Base-by-base conservation (phyloP, 2,797 vertebrate species). In the Columba guinea region DNA sequence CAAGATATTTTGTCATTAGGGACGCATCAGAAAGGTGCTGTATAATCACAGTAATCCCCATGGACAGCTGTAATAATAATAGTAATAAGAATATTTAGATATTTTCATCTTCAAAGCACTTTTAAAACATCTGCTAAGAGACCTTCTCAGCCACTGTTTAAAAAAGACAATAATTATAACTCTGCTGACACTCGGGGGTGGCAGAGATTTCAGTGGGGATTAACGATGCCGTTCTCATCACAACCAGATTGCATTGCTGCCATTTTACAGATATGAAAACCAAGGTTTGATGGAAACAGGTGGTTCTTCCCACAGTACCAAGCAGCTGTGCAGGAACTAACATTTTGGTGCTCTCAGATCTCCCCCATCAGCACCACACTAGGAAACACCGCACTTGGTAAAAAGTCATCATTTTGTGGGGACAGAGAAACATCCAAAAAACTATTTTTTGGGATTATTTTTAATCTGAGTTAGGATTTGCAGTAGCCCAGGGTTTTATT, bases 241-340 rank as follows among this genome's bases (percentile, higher is more conserved):
- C 46, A 74, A 20, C 52, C 84, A 70, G 41, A n/a, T 34, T 24
- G 8, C 5, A 0, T 4, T 20, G 39, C 23, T 79, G 60, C 59
- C 68, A 51, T 80, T 74, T 46, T 3, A 53, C 46, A 80, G 58
- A 19, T 3, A 53, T 3, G 24, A 27, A 89, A 79, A 63, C 30
- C 32, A 65, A 89, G 22, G 6, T 6, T 39, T 1, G 1, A 34
- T 28, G 22, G 16, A 20, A 70, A 18, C 0, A 0, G 0, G 2
- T 37, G 9, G 21, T 4, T 60, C 58, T 77, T 9, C 19, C 60
- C 12, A 2, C 17, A 2, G 0, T 0, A 7, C 41, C 52, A 77
- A 22, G 20, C 11, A 67, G 55, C 32, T 32, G 5, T 3, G 3
- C 1, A 8, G 16, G 27, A n/a, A 62, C 3, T 21, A 32, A 27